Evolutionary conservation across 53 echinoderm and acorn worm species (phyloP), one percentile per base, ranked within the genome.

Genomic region (Paracentrotus lividus): DNA sequence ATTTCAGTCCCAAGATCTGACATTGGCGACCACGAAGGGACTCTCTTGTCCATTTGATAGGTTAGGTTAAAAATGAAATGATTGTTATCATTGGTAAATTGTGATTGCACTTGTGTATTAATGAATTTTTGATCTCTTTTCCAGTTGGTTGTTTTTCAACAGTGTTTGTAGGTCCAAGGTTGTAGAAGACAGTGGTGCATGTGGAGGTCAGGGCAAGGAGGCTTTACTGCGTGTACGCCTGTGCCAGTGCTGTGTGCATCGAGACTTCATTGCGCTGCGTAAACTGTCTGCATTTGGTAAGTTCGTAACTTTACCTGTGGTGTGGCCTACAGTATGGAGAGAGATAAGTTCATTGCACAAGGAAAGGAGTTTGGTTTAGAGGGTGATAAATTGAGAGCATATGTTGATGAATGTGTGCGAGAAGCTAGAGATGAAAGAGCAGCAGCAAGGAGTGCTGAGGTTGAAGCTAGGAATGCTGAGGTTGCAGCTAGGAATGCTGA

Each of bases 291-390:
- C 26, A 4, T 60, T n/a, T 60, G 60, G 77, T 29, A 42, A 77
- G 77, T 42, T 40, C 40, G 40, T 77, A 42, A 18, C 77, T 43
- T 29, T 36, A 44, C 51, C 52, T 85, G 24, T 49, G 85, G 85
- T 43, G 88, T 54, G 58, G 32, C 88, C 58, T 58, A 34, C 59
- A 88, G 88, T 88, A 88, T 56, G 88, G 88, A 88, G 0, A 54
- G 88, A 75, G 91, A 91, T 34, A 91, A 91, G 49, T 76, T 75
- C 36, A 91, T 76, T 72, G 91, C 33, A 76, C 77, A 75, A 75
- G 88, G 93, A 15, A 45, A 85, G 42, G 52, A 65, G 2, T 49
- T 93, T 49, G 94, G 88, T 15, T 53, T 93, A 21, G 33, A 32
- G 49, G 94, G 72, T 0, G 18, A 23, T 23, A 89, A 72, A 24